Evolutionary conservation across 2,113 vertebrate genomes (phyloP).

Genomic region (Sterrhoptilus dennistouni): DNA sequence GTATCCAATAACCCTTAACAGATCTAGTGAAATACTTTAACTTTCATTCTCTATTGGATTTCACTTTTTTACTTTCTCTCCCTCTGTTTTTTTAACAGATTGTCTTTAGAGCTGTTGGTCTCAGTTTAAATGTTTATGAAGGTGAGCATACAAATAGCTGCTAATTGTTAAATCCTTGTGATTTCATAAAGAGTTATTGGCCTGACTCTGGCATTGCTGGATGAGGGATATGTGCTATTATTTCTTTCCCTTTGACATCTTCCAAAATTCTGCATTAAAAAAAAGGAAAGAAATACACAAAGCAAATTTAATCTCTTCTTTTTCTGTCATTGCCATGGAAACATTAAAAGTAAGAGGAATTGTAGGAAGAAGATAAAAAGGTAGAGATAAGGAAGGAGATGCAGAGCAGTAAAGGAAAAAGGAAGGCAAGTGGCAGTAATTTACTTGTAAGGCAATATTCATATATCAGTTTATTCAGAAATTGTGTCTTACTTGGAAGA

Average conservation of each 20-base stretch:
- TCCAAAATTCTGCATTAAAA: not conserved
- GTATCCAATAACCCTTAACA: not conserved
- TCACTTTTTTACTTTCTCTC: not conserved
- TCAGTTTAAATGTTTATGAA: not conserved
- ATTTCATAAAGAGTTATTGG: not conserved
- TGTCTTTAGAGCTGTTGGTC: not conserved
- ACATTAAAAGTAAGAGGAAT: conserved; percentile 38
- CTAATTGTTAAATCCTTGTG: not conserved
- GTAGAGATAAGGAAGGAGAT: not conserved
- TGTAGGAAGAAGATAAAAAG: conserved; percentile 40
- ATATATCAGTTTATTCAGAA: not conserved
- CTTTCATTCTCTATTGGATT: not conserved
- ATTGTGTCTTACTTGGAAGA: not conserved
- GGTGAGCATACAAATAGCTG: conserved; percentile 2
- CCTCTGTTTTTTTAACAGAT: not conserved
- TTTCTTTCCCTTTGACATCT: not conserved
- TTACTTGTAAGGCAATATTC: not conserved
- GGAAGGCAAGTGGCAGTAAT: not conserved
- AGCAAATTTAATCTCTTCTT: conserved; percentile 11
- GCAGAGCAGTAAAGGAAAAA: not conserved
- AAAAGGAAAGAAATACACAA: not conserved
- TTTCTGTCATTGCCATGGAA: conserved; percentile 58
- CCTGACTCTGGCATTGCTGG: not conserved
- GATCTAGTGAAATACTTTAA: not conserved
- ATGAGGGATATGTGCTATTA: not conserved